A percentile compares a stretch with the other conserved stretches of the same genome.
Conservation (phyloP, 2,888 invertebrate genomes). For the Adela reaumurella region DNA sequence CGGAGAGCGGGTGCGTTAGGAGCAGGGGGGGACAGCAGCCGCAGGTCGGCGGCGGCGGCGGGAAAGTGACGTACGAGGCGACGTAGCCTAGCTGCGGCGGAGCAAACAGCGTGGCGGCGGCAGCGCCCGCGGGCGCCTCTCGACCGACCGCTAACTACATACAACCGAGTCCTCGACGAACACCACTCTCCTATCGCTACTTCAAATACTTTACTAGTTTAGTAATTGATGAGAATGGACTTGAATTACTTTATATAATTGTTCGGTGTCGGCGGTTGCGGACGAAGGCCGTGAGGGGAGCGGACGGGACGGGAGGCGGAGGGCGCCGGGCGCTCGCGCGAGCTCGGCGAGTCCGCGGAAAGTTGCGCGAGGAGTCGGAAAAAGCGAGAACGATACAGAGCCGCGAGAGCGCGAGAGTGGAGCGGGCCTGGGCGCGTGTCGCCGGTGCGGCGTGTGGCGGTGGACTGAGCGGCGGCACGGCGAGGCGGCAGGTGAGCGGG, state of each 20-base stretch:
- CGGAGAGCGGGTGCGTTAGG: slow-evolving; percentile 43
- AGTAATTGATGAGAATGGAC: not conserved
- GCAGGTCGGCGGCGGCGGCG: slow-evolving; percentile 44
- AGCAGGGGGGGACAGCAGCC: slow-evolving; percentile 31
- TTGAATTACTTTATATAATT: no score
- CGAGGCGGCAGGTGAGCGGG: slow-evolving; percentile 38
- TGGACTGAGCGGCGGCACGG: slow-evolving; percentile 32
- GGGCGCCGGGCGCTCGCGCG: not conserved
- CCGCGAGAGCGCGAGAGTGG: slow-evolving; percentile 52
- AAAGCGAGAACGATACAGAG: slow-evolving; percentile 48
- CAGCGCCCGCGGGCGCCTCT: slow-evolving; percentile 42
- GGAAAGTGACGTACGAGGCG: slow-evolving; percentile 44
- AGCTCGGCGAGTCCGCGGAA: not conserved
- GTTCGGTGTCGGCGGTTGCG: no score
- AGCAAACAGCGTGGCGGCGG: slow-evolving; percentile 53
- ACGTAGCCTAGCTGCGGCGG: slow-evolving; percentile 56
- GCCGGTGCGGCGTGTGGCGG: slow-evolving; percentile 40
- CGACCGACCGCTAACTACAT: no score
- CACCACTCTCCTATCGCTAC: no score
- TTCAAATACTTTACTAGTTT: not conserved
- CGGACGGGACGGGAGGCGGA: not conserved
- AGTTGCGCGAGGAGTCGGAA: slow-evolving; percentile 25
- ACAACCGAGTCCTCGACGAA: not conserved
- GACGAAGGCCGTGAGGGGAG: not conserved
- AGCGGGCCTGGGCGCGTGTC: slow-evolving; percentile 54